phyloP scores from a whole-genome alignment of 2,797 vertebrate genomes.

The Lagorchestes hirsutus region DNA sequence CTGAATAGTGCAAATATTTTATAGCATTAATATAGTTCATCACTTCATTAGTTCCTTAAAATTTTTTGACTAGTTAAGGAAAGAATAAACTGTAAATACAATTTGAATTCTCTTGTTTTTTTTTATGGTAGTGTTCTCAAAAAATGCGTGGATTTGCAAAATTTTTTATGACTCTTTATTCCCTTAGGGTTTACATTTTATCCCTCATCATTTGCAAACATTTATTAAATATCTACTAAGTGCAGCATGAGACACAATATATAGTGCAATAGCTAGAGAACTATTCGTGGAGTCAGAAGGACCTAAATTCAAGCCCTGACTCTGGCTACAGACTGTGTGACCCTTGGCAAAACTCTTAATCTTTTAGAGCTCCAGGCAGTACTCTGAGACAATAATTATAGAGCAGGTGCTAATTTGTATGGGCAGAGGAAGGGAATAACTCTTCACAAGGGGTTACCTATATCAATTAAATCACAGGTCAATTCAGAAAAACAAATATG shows the following conservation, averaged over 20 bases:
- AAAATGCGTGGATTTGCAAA: conserved; percentile 13
- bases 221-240: neutral
- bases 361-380: neutral
- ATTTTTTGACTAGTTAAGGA: conserved; percentile 25
- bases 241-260: neutral
- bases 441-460: neutral
- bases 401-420: neutral
- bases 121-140: conserved; percentile 7
- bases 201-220: neutral
- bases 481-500: neutral
- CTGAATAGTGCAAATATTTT: conserved; percentile 61
- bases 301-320: neutral
- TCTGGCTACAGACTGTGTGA: neutral
- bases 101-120: conserved; percentile 20
- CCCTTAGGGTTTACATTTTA: neutral
- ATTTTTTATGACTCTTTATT: conserved; percentile 11
- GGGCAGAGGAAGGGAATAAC: neutral
- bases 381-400: neutral
- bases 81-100: conserved; percentile 53
- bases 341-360: neutral
- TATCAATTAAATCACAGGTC: neutral
- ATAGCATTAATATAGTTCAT: conserved; percentile 4
- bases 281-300: neutral
- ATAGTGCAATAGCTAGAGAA: neutral
- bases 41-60: conserved; percentile 24